phyloP scores from a whole-genome alignment of 2,888 invertebrate species.

The Callimorpha dominula region DNA sequence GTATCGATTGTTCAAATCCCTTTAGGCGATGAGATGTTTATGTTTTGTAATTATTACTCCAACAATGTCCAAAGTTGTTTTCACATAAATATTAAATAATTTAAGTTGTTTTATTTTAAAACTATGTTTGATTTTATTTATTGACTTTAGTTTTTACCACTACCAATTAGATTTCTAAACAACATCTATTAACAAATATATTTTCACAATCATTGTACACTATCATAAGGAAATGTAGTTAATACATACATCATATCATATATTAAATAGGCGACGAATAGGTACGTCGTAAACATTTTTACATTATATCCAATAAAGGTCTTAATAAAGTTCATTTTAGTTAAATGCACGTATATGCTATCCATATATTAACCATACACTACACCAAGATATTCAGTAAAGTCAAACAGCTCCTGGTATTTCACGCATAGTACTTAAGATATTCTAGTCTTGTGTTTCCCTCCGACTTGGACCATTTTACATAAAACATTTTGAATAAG shows the following conservation, averaged over 20 bases:
- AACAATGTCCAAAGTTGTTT: constrained; percentile 42
- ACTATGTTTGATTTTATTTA: constrained; percentile 13
- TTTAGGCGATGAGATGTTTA: constrained; percentile 25
- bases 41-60: constrained; percentile 34
- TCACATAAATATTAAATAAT: constrained; percentile 40
- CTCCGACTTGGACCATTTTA: constrained; percentile 62
- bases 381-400: constrained; percentile 47
- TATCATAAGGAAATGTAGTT: constrained; percentile 30
- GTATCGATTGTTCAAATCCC: constrained; percentile 31
- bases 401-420: constrained; percentile 40
- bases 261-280: constrained; percentile 7
- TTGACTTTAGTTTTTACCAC: constrained; percentile 17
- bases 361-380: constrained; percentile 47
- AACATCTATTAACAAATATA: constrained; percentile 46
- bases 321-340: constrained; percentile 26
- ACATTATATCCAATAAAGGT: constrained; percentile 30
- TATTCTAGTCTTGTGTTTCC: constrained; percentile 55
- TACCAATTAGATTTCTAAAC: constrained; percentile 33
- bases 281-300: constrained; percentile 26
- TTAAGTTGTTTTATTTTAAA: constrained; percentile 38
- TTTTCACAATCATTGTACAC: constrained; percentile 50
- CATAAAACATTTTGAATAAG: constrained; percentile 82
- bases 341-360: constrained; percentile 43
- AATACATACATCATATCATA: constrained; percentile 34
- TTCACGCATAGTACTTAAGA: constrained; percentile 45